phyloP scores from a whole-genome alignment of 2,113 vertebrate species.

The Pycnonotus jocosus region DNA sequence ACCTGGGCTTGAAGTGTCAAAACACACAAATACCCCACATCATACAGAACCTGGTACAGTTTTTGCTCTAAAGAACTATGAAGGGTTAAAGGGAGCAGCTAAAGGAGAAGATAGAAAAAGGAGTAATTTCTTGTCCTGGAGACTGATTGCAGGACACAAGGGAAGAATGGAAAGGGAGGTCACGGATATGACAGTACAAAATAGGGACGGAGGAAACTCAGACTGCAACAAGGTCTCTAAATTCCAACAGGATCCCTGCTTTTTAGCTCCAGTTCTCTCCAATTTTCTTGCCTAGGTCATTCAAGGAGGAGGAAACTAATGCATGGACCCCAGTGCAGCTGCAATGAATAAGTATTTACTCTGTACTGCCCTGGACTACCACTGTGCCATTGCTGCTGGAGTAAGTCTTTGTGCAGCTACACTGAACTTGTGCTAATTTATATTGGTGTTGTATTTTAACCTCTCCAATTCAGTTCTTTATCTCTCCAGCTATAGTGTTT shows the following conservation, averaged over 20 bases:
- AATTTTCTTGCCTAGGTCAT: not conserved
- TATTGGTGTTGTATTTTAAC: not conserved
- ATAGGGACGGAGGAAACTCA: not conserved
- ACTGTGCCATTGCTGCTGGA: fast-evolving
- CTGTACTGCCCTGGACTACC: not conserved
- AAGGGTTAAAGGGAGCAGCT: not conserved
- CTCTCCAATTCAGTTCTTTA: not conserved
- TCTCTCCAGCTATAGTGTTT: not conserved
- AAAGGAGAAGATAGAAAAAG: not conserved
- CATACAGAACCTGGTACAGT: fast-evolving
- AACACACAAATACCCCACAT: not conserved
- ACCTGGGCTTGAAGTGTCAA: not conserved
- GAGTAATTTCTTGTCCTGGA: not conserved
- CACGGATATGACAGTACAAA: fast-evolving
- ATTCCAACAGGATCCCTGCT: not conserved
- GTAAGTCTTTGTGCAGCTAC: not conserved
- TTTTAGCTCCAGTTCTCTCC: not conserved
- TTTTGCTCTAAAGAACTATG: not conserved
- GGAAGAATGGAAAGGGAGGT: not conserved
- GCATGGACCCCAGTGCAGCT: not conserved
- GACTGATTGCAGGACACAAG: not conserved
- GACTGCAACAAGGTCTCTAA: not conserved
- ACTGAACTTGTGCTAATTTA: not conserved
- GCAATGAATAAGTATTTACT: not conserved
- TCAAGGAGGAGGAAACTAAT: not conserved